phyloP scores from a whole-genome alignment of 2,113 vertebrate species.

The Neotoma lepida region DNA sequence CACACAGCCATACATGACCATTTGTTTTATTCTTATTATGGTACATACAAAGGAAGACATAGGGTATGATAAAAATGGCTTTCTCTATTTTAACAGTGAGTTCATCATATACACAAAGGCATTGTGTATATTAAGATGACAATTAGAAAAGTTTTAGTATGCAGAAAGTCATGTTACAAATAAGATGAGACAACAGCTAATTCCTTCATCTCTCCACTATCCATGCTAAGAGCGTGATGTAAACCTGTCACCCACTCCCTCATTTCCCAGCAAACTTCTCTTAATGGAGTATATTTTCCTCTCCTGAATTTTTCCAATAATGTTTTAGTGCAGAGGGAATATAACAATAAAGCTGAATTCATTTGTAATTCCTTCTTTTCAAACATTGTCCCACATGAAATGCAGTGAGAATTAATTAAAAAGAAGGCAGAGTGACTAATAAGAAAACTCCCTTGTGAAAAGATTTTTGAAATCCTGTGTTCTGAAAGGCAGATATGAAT shows the following conservation, averaged over 20 bases:
- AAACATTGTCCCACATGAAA: slow-evolving; percentile 45
- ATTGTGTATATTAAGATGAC: background rate
- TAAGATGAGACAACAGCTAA: background rate
- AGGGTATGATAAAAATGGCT: background rate
- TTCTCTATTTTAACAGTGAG: slow-evolving; percentile 17
- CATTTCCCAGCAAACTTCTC: slow-evolving; percentile 37
- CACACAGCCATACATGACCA: background rate
- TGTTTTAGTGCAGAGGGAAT: slow-evolving; percentile 30
- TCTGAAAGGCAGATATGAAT: slow-evolving; percentile 61
- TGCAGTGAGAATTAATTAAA: slow-evolving; percentile 62
- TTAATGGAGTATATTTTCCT: slow-evolving; percentile 25
- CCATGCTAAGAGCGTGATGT: background rate
- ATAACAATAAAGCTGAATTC: slow-evolving; percentile 44
- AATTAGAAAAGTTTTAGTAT: background rate
- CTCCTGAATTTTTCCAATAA: slow-evolving; percentile 33
- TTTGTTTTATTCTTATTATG: background rate
- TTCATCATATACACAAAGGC: background rate
- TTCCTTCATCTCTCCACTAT: background rate
- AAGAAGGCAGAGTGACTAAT: slow-evolving; percentile 47
- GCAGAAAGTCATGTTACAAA: slow-evolving; percentile 17
- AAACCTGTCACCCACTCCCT: background rate
- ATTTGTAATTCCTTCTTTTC: slow-evolving; percentile 59
- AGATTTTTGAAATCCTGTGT: background rate
- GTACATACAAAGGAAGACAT: background rate
- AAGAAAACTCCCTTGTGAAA: slow-evolving; percentile 32